Evolutionary conservation across 2,113 vertebrate genomes (phyloP).

Genomic region (Phocoena sinus): DNA sequence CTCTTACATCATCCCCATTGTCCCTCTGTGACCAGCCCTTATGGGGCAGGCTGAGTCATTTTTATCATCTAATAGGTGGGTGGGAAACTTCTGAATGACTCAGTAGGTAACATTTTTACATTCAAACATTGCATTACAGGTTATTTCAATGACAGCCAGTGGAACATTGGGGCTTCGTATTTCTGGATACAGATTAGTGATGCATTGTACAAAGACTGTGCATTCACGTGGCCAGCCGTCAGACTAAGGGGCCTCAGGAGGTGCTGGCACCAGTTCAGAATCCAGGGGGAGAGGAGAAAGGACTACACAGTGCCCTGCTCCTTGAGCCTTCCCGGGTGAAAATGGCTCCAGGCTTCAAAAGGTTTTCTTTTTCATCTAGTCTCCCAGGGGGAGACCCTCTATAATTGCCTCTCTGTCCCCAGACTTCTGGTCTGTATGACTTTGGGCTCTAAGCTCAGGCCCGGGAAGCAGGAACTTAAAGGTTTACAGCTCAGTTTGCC

Average conservation of each 20-base stretch:
- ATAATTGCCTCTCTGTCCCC: not conserved
- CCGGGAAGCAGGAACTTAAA: not conserved
- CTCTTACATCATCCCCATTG: too few species aligned
- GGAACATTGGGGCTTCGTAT: not conserved
- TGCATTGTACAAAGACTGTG: not conserved
- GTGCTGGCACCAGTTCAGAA: not conserved
- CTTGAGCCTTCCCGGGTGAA: not conserved
- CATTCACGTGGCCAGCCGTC: not conserved
- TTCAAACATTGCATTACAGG: not conserved
- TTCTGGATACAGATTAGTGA: not conserved
- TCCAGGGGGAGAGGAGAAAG: not conserved
- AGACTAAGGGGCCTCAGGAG: not conserved
- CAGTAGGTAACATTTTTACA: constrained; percentile 1
- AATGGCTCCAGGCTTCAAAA: not conserved
- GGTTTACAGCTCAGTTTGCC: accelerated
- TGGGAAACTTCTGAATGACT: not conserved
- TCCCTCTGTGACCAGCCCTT: not conserved
- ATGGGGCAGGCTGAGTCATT: not conserved
- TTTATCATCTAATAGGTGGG: not conserved
- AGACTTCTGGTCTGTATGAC: not conserved
- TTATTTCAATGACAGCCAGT: not conserved
- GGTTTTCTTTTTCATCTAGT: not conserved
- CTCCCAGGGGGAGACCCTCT: not conserved
- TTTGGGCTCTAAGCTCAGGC: not conserved
- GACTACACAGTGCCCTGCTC: not conserved